Evolutionary conservation across 1,140 invertebrate species (phyloP).

Genomic region (Cydia amplana): DNA sequence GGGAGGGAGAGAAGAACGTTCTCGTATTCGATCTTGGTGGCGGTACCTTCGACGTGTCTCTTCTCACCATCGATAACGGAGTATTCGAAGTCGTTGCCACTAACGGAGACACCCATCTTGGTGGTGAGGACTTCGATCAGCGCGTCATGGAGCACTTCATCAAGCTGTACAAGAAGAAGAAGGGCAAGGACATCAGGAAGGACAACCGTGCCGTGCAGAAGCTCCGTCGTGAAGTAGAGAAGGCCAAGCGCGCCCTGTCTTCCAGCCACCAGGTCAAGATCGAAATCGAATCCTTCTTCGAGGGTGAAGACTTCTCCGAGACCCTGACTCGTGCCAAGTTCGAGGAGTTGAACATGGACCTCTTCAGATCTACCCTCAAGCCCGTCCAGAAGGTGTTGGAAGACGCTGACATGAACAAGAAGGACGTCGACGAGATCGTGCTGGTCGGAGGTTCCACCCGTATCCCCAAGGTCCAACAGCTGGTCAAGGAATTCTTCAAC

Average conservation of each 20-base stretch:
- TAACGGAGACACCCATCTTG: constrained; percentile 99
- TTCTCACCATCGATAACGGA: constrained; percentile 99
- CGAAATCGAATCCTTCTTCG: constrained; percentile 99
- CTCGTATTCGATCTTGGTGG: constrained; percentile 99
- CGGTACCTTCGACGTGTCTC: constrained; percentile 99
- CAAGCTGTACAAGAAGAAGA: constrained; percentile 99
- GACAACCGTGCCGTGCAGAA: constrained; percentile 98
- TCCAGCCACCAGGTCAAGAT: constrained; percentile 97
- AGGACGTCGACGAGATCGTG: constrained; percentile 99
- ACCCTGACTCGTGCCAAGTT: constrained; percentile 99
- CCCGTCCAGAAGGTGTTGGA: constrained; percentile 98
- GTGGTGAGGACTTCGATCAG: constrained; percentile 99
- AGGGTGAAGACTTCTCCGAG: constrained; percentile 99
- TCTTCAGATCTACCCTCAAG: constrained; percentile 98
- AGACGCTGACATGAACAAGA: constrained; percentile 99
- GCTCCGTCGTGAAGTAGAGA: constrained; percentile 97
- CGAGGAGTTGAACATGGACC: constrained; percentile 99
- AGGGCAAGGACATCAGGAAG: constrained; percentile 97
- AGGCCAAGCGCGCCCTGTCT: constrained; percentile 97
- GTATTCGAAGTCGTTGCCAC: constrained; percentile 96
- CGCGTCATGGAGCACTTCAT: constrained; percentile 99
- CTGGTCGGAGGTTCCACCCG: constrained; percentile 99
- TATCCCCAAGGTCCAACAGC: constrained; percentile 99
- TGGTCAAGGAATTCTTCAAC: constrained; percentile 99
- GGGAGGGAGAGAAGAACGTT: constrained; percentile 99